phyloP scores from a whole-genome alignment of 2,113 vertebrate species.

The Nycticebus coucang region DNA sequence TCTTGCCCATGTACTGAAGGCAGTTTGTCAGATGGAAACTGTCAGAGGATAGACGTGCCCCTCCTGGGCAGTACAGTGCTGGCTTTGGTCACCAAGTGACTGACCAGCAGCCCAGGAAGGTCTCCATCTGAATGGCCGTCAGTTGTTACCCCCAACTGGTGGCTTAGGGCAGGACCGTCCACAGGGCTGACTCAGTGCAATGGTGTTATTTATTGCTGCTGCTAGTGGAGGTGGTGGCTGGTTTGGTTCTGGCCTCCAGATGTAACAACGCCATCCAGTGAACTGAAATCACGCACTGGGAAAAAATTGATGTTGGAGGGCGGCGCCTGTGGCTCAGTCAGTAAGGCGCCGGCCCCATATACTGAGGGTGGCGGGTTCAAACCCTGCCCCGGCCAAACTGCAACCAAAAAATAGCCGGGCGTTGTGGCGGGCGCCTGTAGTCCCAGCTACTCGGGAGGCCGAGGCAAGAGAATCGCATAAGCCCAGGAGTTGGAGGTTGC shows the following conservation, averaged over 20 bases:
- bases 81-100: background rate
- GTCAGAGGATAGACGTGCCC: background rate
- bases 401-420: too few relatives aligned
- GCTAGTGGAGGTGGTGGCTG: background rate
- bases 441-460: too few relatives aligned
- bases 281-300: background rate
- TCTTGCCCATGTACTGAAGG: background rate
- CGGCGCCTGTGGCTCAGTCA: too few relatives aligned
- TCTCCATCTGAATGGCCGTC: background rate
- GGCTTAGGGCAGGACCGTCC: background rate
- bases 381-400: too few relatives aligned
- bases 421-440: too few relatives aligned
- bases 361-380: too few relatives aligned
- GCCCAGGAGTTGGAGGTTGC: too few relatives aligned
- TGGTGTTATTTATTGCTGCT: background rate
- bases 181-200: background rate
- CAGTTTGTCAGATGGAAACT: background rate
- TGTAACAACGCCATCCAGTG: background rate
- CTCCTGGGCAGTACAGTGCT: background rate
- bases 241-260: slow-evolving; percentile 59
- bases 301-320: slow-evolving; percentile 1
- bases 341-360: too few relatives aligned
- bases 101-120: background rate
- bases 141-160: background rate
- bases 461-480: too few relatives aligned